These are phyloP conservation scores for Sebastes hubbsi DNA, from an alignment of 2,797 vertebrate species.

Conservation along the genomic window DNA sequence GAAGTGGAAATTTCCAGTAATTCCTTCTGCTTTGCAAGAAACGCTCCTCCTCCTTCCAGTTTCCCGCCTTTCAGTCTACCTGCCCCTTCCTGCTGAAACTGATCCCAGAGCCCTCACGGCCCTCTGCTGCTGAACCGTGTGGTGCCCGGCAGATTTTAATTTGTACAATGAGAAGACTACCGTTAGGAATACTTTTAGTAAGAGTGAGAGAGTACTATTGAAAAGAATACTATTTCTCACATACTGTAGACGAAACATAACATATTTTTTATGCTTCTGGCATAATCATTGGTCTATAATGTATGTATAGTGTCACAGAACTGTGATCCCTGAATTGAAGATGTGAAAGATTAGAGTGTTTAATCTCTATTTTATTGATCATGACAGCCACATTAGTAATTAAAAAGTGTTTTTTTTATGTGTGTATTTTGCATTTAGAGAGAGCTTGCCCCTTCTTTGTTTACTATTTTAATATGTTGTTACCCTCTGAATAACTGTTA, in stretches of 20 bases:
- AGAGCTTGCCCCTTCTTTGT: conserved; percentile 11
- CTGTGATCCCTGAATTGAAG: neutral
- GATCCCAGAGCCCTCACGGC: conserved; percentile 38
- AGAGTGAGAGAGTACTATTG: too few species aligned
- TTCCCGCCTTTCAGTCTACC: conserved; percentile 80
- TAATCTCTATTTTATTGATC: neutral
- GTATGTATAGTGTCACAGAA: neutral
- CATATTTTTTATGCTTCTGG: neutral
- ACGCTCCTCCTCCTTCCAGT: conserved; percentile 71
- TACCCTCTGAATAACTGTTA: conserved; percentile 16
- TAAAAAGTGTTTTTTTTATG: neutral
- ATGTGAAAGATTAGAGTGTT: neutral
- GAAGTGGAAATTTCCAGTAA: conserved; percentile 88
- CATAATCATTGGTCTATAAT: neutral
- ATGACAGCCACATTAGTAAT: neutral
- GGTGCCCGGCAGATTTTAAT: neutral
- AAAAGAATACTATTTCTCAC: neutral
- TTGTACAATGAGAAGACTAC: neutral
- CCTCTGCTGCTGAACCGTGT: conserved; percentile 36
- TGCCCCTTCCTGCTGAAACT: conserved; percentile 61
- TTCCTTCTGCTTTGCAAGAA: conserved; percentile 67
- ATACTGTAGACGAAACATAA: neutral
- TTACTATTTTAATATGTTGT: conserved; percentile 1
- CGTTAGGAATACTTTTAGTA: too few species aligned
- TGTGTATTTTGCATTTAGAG: neutral